Evolutionary conservation across 2,113 vertebrate genomes (phyloP).

Genomic region (Epinephelus lanceolatus): DNA sequence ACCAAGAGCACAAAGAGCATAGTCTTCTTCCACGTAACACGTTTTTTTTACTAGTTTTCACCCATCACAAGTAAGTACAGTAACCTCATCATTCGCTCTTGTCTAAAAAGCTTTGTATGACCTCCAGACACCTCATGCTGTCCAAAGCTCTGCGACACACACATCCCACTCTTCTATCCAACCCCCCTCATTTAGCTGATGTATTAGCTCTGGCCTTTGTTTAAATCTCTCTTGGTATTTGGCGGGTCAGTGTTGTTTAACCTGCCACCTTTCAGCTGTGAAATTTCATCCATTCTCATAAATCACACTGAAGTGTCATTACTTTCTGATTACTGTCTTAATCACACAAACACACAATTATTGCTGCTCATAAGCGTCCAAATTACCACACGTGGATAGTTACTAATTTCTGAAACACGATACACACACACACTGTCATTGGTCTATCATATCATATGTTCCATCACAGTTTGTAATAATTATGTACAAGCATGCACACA

Average conservation of each 20-base stretch:
- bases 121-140: conserved; percentile 7
- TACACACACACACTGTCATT: conserved; percentile 15
- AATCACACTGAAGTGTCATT: conserved; percentile 74
- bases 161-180: neutral
- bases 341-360: conserved; percentile 68
- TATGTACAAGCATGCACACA: conserved; percentile 5
- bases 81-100: neutral
- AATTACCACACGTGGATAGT: conserved; percentile 46
- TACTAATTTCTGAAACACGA: conserved; percentile 36
- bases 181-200: conserved; percentile 34
- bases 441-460: conserved; percentile 27
- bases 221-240: conserved; percentile 67
- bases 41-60: neutral
- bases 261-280: conserved; percentile 62
- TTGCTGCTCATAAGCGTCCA: conserved; percentile 44
- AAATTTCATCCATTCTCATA: conserved; percentile 68
- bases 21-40: neutral
- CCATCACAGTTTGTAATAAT: conserved; percentile 10
- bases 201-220: conserved; percentile 55
- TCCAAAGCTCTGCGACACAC: conserved; percentile 19
- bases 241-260: conserved; percentile 65
- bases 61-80: conserved; percentile 5
- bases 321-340: conserved; percentile 73
- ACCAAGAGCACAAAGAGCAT: conserved; percentile 1
- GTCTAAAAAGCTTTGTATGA: conserved; percentile 42